phyloP scores from a whole-genome alignment of 2,797 vertebrate species.

The Lutjanus campechanus region DNA sequence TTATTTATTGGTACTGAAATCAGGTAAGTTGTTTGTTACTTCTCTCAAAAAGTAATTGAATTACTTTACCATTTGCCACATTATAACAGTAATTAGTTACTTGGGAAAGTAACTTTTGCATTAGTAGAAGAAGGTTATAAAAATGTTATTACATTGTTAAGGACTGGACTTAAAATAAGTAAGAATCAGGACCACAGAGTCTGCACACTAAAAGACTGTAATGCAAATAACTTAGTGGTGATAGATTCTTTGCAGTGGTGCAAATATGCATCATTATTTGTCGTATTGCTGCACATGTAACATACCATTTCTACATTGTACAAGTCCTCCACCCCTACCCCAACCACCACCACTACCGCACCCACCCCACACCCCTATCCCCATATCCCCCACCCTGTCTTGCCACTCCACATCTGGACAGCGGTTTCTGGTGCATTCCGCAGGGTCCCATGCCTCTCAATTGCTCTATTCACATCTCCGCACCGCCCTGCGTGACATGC shows the following conservation, averaged over 20 bases:
- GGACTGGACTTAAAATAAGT: no score
- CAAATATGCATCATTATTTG: not conserved
- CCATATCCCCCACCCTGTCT: slow-evolving; percentile 70
- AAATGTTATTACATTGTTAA: no score
- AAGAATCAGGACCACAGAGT: not conserved
- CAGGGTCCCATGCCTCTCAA: slow-evolving; percentile 61
- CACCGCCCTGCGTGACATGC: slow-evolving; percentile 53
- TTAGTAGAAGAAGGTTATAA: no score
- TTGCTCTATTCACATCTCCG: slow-evolving; percentile 72
- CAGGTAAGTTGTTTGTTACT: no score
- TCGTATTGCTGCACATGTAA: not conserved
- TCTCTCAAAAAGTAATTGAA: no score
- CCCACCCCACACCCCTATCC: slow-evolving; percentile 68
- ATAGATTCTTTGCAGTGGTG: not conserved
- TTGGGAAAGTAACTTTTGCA: no score
- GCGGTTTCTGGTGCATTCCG: slow-evolving; percentile 74
- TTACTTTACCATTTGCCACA: no score
- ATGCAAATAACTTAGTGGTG: not conserved
- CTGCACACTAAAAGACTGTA: not conserved
- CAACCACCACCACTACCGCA: slow-evolving; percentile 56
- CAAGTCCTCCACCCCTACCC: slow-evolving; percentile 57
- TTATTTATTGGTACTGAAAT: no score
- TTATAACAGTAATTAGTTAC: no score
- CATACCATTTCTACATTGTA: not conserved
- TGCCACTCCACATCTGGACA: slow-evolving; percentile 82